Evolutionary conservation across 2,888 invertebrate species (phyloP), one percentile per base, ranked within the genome.

Genomic region (Linnaemya tessellans): DNA sequence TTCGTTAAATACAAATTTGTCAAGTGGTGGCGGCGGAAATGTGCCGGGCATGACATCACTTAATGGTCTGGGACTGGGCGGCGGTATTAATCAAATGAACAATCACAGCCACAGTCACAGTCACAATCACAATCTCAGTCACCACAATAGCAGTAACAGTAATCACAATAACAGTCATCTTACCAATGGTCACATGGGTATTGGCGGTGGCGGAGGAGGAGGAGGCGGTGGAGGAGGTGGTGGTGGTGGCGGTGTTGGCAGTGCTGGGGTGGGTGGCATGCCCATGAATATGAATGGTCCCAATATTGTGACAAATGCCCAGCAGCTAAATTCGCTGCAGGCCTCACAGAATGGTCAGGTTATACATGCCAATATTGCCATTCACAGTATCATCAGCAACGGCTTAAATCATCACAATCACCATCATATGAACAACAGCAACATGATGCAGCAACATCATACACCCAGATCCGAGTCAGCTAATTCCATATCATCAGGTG

Each of bases 401-500:
- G 86, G 85, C 7, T 80, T 79, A 75, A 84, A 81, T 58, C 78
- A 88, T 68, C 86, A 87, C 83, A 85, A 87, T 77, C 80, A 87
- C 25, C 87, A 87, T 87, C 86, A 87, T 81, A 84, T 81, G 62
- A 88, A 84, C 62, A 86, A 73, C 15, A 88, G 89, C 85, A 88
- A 13, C 58, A 79, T 80, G 75, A 89, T 91, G 89, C 41, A 41
- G 11, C 41, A 41, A 1, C 92, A 90, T 85, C 92, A 92, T 83
- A 91, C 92, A 79, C 92, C 92, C 85, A 90, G 92, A 79, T 92
- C 92, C 88, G 92, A 92, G 88, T 92, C 92, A 68, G 92, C 91
- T 20, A 92, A 93, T 91, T 92, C 92, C 64, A 91, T 93, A 88
- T 92, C 92, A 88, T 92, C 92, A 93, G 92, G 92, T 92, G 89